These are phyloP conservation scores for Zaprionus davidi DNA, from an alignment of 1,140 invertebrate species.

Conservation along the genomic window DNA sequence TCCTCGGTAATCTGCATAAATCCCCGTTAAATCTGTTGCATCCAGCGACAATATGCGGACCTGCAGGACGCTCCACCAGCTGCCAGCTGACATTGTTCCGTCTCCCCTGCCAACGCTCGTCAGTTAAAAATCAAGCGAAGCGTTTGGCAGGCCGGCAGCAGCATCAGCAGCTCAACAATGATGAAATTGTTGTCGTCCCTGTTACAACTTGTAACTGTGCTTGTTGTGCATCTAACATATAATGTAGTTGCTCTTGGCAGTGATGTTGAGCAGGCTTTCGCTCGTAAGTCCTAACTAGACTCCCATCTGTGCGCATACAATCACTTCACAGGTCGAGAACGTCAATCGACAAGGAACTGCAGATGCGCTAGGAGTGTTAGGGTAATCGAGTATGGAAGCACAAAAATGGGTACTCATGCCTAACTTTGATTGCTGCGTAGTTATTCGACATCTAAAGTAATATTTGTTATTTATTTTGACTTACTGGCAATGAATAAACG, in stretches of 20 bases:
- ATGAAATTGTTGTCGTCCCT: constrained; percentile 10
- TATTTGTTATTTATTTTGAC: no score
- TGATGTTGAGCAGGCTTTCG: not conserved
- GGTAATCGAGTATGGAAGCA: no score
- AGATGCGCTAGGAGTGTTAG: no score
- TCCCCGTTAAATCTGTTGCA: constrained; percentile 43
- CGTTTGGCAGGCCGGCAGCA: constrained; percentile 11
- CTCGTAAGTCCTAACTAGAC: constrained; percentile 3
- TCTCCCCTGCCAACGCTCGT: not conserved
- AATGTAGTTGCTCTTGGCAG: not conserved
- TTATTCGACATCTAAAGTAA: no score
- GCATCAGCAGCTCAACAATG: constrained; percentile 10
- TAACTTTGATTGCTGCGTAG: no score
- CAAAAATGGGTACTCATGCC: no score
- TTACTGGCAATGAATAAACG: no score
- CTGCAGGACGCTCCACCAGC: constrained; percentile 13
- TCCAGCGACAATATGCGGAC: constrained; percentile 32
- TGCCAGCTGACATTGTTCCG: constrained; percentile 25
- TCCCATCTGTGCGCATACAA: not conserved
- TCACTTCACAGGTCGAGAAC: not conserved
- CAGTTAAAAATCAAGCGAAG: constrained; percentile 2
- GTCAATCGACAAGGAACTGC: not conserved
- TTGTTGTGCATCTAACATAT: not conserved
- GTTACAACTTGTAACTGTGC: not conserved
- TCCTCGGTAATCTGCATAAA: constrained; percentile 38